These are phyloP conservation scores for Podarcis lilfordi DNA, from an alignment of 2,797 vertebrate species.

Conservation along the genomic window DNA sequence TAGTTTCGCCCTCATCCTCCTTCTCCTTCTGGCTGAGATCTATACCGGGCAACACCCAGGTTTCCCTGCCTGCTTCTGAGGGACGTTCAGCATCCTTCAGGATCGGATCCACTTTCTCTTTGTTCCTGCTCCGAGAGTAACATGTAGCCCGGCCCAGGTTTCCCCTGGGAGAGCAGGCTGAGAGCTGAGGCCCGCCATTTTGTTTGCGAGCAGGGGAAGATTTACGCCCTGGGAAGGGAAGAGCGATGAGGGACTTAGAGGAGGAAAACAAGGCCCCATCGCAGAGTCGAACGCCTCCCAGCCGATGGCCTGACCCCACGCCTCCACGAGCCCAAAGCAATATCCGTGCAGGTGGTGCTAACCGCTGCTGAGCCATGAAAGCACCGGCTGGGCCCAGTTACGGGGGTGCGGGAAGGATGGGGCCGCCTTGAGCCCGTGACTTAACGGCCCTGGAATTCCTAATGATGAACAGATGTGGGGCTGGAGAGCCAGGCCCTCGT, in stretches of 20 bases:
- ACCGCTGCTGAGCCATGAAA: slow-evolving; percentile 32
- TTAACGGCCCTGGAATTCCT: slow-evolving; percentile 27
- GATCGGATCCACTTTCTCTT: no score
- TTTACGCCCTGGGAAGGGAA: background rate
- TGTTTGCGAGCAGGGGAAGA: background rate
- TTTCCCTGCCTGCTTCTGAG: no score
- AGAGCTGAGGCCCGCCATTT: background rate
- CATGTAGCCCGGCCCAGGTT: background rate
- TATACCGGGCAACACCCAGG: no score
- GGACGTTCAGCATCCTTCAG: no score
- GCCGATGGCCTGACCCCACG: background rate
- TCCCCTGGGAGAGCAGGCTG: background rate
- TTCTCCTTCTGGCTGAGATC: no score
- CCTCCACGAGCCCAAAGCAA: slow-evolving; percentile 3
- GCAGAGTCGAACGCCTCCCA: background rate
- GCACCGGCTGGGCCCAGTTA: slow-evolving; percentile 3
- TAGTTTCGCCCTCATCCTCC: no score
- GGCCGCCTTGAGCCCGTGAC: background rate
- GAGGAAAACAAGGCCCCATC: background rate
- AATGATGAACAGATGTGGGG: slow-evolving; percentile 33
- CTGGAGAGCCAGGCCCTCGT: background rate
- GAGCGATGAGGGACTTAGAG: background rate
- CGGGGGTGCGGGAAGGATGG: background rate
- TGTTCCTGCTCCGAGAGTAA: no score
- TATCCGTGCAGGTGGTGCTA: slow-evolving; percentile 19